phyloP scores from a whole-genome alignment of 2,113 vertebrate species.

The Ahaetulla prasina region DNA sequence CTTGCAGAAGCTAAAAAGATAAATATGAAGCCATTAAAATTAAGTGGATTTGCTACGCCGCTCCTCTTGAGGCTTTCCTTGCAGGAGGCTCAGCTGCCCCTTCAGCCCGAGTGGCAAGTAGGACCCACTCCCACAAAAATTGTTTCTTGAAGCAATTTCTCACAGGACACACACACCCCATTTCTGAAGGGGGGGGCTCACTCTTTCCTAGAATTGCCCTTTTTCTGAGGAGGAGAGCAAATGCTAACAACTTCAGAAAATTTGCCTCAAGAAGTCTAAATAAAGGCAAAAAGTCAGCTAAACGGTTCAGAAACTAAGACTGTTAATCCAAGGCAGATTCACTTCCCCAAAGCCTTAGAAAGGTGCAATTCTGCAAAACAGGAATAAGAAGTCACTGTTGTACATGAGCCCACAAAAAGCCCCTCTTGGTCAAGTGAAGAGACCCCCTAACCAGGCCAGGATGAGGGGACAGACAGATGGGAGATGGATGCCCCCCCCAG shows the following conservation, averaged over 20 bases:
- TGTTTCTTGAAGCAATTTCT: background rate
- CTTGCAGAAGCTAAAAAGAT: too few relatives aligned
- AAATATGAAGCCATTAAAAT: too few relatives aligned
- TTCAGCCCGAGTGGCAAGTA: too few relatives aligned
- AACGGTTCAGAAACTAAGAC: background rate
- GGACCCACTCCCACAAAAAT: background rate
- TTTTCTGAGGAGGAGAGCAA: background rate
- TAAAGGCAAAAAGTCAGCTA: background rate
- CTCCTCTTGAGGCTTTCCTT: too few relatives aligned
- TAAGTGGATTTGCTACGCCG: too few relatives aligned
- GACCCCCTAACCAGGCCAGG: background rate
- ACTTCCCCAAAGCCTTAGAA: background rate
- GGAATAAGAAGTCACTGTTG: background rate
- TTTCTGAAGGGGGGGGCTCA: background rate
- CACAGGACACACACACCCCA: too few relatives aligned
- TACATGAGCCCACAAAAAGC: background rate
- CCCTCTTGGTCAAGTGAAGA: background rate
- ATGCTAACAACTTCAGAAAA: background rate
- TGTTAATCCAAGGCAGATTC: background rate
- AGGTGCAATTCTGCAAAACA: background rate
- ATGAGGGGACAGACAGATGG: background rate
- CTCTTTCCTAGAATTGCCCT: background rate
- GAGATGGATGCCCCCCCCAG: accelerated
- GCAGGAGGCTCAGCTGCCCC: too few relatives aligned
- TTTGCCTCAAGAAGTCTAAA: background rate